Evolutionary conservation across 2,113 vertebrate species (phyloP).

Genomic region (Microcebus tavaratra): DNA sequence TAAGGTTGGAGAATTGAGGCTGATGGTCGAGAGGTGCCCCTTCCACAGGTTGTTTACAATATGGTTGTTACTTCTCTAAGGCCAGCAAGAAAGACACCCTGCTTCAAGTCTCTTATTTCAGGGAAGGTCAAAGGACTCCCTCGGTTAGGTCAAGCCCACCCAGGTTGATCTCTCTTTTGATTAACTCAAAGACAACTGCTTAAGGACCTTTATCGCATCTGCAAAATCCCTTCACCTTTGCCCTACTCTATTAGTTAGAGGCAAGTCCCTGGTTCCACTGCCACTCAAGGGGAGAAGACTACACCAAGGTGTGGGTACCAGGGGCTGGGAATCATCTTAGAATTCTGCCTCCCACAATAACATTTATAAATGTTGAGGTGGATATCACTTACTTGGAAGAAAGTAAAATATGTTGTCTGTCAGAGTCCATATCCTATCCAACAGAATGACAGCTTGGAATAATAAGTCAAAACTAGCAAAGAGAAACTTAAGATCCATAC

Average conservation of each 20-base stretch:
- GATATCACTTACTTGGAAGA: background rate
- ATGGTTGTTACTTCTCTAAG: background rate
- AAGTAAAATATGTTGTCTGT: background rate
- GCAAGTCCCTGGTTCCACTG: background rate
- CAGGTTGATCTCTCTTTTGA: background rate
- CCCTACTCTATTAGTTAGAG: background rate
- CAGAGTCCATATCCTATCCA: background rate
- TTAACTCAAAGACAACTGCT: constrained; percentile 5
- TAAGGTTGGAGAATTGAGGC: background rate
- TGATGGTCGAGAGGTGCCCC: background rate
- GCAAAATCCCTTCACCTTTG: constrained; percentile 34
- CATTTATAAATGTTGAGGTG: background rate
- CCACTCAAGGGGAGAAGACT: background rate
- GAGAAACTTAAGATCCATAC: background rate
- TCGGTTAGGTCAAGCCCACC: background rate
- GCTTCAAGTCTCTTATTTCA: constrained; percentile 20
- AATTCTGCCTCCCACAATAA: constrained; percentile 1
- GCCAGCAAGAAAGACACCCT: background rate
- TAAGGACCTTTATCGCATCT: background rate
- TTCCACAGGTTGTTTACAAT: background rate
- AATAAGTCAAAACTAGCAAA: constrained; percentile 14
- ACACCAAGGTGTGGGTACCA: background rate
- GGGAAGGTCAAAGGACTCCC: background rate
- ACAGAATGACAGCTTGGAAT: constrained; percentile 15
- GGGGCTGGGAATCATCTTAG: background rate